A percentile compares a stretch with the other conserved stretches of the same genome.
Conservation (phyloP, 2,113 vertebrate species). For the Paedocypris sp. region DNA sequence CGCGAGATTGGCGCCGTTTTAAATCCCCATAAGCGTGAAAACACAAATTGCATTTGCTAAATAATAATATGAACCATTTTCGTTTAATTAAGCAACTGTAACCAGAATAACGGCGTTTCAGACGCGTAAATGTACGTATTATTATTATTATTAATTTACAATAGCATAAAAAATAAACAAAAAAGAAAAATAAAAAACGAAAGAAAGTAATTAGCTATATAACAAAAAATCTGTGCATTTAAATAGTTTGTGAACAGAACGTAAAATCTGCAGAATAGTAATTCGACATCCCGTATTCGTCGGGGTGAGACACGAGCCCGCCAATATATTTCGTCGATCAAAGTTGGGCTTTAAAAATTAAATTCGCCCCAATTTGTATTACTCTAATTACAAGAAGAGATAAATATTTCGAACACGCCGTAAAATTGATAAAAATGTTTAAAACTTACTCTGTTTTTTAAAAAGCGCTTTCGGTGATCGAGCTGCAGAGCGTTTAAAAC, state of each 20-base stretch:
- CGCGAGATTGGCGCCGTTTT: slow-evolving; percentile 53
- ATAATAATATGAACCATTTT: slow-evolving; percentile 8
- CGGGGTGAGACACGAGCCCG: background rate
- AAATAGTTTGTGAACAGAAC: too few relatives aligned
- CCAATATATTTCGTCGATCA: background rate
- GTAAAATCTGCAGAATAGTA: background rate
- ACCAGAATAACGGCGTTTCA: background rate
- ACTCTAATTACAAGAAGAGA: background rate
- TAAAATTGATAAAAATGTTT: background rate
- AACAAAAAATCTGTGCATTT: background rate
- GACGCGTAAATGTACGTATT: too few relatives aligned
- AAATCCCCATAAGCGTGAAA: slow-evolving; percentile 34
- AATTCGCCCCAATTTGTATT: background rate
- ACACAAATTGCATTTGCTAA: slow-evolving; percentile 29
- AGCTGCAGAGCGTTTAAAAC: slow-evolving; percentile 42
- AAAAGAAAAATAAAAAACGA: background rate
- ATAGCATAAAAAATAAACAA: background rate
- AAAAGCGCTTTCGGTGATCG: slow-evolving; percentile 33
- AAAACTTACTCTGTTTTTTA: slow-evolving; percentile 44
- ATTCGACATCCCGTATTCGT: background rate
- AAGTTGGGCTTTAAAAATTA: background rate
- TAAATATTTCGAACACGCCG: accelerated
- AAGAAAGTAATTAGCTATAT: too few relatives aligned
- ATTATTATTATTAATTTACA: background rate
- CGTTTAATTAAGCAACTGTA: background rate